Evolutionary conservation across 2,797 vertebrate species (phyloP).

Genomic region (Siniperca scherzeri): DNA sequence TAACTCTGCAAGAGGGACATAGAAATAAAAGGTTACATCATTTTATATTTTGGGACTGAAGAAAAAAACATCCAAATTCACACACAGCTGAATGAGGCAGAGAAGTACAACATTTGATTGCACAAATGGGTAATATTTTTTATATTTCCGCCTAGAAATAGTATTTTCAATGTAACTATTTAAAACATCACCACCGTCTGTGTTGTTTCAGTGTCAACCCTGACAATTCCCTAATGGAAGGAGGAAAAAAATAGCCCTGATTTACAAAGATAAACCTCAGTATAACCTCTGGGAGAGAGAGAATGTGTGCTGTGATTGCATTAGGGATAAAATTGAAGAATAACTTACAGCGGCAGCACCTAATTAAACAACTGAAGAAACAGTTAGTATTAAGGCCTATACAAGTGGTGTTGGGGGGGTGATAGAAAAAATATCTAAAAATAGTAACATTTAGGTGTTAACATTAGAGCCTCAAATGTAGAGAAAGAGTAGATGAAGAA

Average conservation of each 20-base stretch:
- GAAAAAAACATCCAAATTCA: slow-evolving; percentile 21
- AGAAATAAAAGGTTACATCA: slow-evolving; percentile 48
- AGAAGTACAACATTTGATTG: slow-evolving; percentile 10
- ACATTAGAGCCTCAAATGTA: background rate
- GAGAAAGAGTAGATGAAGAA: background rate
- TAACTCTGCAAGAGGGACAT: slow-evolving; percentile 88
- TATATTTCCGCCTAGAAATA: background rate
- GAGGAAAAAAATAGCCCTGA: slow-evolving; percentile 24
- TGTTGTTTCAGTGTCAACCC: slow-evolving; percentile 9
- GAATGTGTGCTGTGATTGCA: slow-evolving; percentile 34
- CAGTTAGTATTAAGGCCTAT: background rate
- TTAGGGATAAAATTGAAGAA: slow-evolving; percentile 19
- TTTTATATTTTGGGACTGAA: slow-evolving; percentile 22
- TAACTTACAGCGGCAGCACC: slow-evolving; percentile 19
- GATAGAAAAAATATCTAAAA: background rate
- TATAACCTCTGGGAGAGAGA: slow-evolving; percentile 14
- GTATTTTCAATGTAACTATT: background rate
- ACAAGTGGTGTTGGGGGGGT: background rate
- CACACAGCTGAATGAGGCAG: slow-evolving; percentile 11
- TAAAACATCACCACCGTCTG: background rate
- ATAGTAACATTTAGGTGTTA: background rate
- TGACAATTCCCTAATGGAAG: slow-evolving; percentile 13
- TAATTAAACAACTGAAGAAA: slow-evolving; percentile 14
- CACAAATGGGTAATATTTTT: background rate
- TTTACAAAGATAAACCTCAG: slow-evolving; percentile 33